A percentile compares a stretch with the other conserved stretches of the same genome.
These are phyloP conservation scores for Anoplopoma fimbria DNA, from an alignment of 2,113 vertebrate species.

Conservation along the genomic window DNA sequence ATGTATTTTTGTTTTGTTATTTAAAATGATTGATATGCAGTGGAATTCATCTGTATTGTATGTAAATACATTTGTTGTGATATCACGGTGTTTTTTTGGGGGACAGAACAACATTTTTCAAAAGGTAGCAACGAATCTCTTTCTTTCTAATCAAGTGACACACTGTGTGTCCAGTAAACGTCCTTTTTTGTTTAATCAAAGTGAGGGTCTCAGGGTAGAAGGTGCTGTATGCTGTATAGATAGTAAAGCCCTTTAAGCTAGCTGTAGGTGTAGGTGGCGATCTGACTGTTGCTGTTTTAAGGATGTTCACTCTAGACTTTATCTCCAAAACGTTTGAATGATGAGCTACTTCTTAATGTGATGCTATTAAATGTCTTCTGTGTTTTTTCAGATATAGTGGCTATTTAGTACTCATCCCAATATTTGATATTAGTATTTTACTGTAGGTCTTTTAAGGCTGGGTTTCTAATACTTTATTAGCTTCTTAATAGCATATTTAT, in stretches of 20 bases:
- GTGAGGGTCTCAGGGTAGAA: neutral
- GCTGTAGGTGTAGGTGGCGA: neutral
- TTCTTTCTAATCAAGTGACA: neutral
- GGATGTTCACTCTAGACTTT: too few relatives aligned
- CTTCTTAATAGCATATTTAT: too few relatives aligned
- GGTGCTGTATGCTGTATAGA: neutral
- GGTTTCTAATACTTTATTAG: too few relatives aligned
- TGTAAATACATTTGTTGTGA: too few relatives aligned
- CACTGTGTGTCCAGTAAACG: neutral
- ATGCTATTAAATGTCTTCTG: too few relatives aligned
- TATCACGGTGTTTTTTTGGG: too few relatives aligned
- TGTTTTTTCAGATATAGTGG: too few relatives aligned
- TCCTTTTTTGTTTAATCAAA: neutral
- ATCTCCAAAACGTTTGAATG: neutral
- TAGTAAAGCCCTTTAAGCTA: neutral
- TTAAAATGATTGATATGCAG: neutral
- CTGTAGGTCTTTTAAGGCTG: too few relatives aligned
- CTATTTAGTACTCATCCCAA: too few relatives aligned
- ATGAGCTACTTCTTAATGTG: too few relatives aligned
- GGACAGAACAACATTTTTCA: too few relatives aligned
- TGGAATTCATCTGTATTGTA: neutral
- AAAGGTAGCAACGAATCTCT: neutral
- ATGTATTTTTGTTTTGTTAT: neutral
- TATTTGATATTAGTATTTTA: too few relatives aligned
- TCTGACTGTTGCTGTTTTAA: neutral